phyloP scores from a whole-genome alignment of 2,888 invertebrate genomes.

The Sclerodermus sp. region DNA sequence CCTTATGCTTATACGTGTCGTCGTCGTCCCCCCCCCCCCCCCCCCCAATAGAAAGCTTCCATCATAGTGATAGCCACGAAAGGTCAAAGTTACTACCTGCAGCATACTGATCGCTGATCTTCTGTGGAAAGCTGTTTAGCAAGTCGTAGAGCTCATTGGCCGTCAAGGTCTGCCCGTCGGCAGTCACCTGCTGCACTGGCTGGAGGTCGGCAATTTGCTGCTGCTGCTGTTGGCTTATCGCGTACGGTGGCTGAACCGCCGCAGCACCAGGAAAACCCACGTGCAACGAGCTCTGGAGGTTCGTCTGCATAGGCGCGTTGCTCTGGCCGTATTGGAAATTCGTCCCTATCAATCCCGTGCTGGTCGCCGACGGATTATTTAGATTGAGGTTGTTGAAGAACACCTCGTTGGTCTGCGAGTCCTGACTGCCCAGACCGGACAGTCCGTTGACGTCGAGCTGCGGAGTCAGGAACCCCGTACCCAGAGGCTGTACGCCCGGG shows the following conservation, averaged over 20 bases:
- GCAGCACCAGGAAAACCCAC: constrained; percentile 39
- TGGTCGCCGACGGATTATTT: constrained; percentile 17
- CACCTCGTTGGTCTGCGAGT: constrained; percentile 40
- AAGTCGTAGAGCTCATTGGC: constrained; percentile 47
- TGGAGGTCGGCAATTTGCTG: constrained; percentile 44
- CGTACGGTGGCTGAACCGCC: constrained; percentile 31
- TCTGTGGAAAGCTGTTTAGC: constrained; percentile 45
- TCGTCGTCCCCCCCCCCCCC: too few species aligned
- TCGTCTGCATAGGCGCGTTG: constrained; percentile 44
- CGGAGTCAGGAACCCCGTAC: constrained; percentile 22
- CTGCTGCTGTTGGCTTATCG: constrained; percentile 19
- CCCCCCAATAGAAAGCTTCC: too few species aligned
- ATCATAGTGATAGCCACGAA: too few species aligned
- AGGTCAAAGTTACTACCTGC: constrained; percentile 24
- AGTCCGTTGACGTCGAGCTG: constrained; percentile 39
- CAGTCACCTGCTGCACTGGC: constrained; percentile 40
- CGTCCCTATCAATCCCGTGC: constrained; percentile 27
- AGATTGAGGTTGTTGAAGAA: constrained; percentile 30
- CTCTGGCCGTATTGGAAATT: constrained; percentile 36
- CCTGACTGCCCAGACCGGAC: constrained; percentile 31
- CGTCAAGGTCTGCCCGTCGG: constrained; percentile 41
- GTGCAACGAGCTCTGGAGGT: constrained; percentile 48
- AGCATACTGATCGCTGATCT: constrained; percentile 39
- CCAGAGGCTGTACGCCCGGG: constrained; percentile 34
- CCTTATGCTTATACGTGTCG: too few species aligned